These are phyloP conservation scores for Sarcophaga peregrina DNA, from an alignment of 1,140 invertebrate genomes.

Conservation along the genomic window DNA sequence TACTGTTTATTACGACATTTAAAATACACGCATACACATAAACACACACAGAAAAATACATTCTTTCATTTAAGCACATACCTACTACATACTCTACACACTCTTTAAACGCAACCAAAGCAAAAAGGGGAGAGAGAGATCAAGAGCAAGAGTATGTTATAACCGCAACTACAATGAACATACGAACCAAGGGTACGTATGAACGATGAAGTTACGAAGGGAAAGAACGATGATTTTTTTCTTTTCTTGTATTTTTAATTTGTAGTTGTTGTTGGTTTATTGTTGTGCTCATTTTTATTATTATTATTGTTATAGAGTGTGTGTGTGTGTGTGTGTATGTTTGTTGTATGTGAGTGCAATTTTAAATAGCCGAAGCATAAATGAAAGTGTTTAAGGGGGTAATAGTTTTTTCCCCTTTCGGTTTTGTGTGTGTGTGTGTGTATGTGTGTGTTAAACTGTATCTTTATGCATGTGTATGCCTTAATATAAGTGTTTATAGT, in stretches of 20 bases:
- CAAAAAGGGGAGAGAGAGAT: too few species aligned
- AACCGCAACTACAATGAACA: too few species aligned
- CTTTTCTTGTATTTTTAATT: too few species aligned
- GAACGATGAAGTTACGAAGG: too few species aligned
- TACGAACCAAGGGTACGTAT: too few species aligned
- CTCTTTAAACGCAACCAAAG: too few species aligned
- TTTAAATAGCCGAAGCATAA: constrained; percentile 24
- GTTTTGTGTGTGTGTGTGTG: not conserved
- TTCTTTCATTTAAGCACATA: too few species aligned
- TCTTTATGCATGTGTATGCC: not conserved
- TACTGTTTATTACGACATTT: constrained; percentile 12
- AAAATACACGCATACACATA: not conserved
- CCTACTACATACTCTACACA: too few species aligned
- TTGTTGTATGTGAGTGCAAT: not conserved
- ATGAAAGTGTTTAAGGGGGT: constrained; percentile 3
- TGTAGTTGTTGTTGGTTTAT: constrained; percentile 2
- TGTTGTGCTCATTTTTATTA: not conserved
- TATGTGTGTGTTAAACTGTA: not conserved
- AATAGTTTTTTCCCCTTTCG: not conserved
- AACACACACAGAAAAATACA: not conserved
- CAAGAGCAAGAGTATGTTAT: too few species aligned
- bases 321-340: too few species aligned
- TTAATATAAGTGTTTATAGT: constrained; percentile 23
- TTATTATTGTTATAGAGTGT: not conserved
- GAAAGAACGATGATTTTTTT: too few species aligned